Percentiles rank a stretch among this genome's conserved stretches.
Conservation (phyloP, 2,797 vertebrate species). For the Tapirus indicus region DNA sequence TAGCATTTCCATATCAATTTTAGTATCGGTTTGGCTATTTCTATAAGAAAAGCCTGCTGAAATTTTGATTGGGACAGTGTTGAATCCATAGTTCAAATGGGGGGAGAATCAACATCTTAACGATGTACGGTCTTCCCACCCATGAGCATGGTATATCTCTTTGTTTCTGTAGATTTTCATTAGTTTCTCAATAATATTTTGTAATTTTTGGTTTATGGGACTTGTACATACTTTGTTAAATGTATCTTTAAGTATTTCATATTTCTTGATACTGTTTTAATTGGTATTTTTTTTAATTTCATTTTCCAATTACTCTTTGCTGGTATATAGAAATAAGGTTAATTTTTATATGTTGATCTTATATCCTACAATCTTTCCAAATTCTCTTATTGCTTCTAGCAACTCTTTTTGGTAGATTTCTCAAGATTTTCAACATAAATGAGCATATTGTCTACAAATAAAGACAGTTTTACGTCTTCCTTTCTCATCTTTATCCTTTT, state of each 20-base stretch:
- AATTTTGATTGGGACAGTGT: not conserved
- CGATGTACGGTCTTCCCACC: not conserved
- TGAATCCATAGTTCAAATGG: not conserved
- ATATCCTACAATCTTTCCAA: not conserved
- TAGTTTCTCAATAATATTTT: not conserved
- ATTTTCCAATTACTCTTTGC: not conserved
- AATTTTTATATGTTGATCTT: not conserved
- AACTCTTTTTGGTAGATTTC: not conserved
- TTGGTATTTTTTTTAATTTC: not conserved
- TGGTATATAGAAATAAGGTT: not conserved
- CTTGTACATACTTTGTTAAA: not conserved
- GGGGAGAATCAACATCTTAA: not conserved
- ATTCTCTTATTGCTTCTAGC: not conserved
- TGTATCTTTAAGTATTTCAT: conserved; percentile 1
- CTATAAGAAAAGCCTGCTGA: not conserved
- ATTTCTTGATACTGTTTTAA: conserved; percentile 27
- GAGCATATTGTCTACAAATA: not conserved
- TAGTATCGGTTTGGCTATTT: not conserved
- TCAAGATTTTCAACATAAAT: conserved; percentile 21
- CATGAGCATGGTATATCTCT: not conserved
- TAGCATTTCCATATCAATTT: not conserved
- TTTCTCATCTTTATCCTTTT: not conserved
- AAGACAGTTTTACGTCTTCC: not conserved
- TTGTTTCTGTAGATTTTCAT: conserved; percentile 31
- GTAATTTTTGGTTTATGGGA: not conserved